Evolutionary conservation across 2,113 vertebrate species (phyloP).

Genomic region (Crotalus tigris): DNA sequence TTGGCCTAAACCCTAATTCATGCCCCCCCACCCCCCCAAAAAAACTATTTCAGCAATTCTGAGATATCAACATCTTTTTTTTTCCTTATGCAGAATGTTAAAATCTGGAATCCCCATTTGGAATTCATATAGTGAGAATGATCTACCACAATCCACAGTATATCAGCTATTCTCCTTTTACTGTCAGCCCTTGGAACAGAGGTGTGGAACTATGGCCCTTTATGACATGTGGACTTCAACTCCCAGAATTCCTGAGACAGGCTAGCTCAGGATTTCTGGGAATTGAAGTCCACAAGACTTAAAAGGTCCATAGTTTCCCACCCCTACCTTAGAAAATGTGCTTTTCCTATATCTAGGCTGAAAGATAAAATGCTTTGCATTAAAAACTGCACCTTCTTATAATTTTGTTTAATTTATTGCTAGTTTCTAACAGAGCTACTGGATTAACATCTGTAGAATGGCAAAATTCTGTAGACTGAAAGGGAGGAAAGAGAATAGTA

Average conservation of each 20-base stretch:
- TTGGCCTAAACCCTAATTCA: neutral
- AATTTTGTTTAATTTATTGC: neutral
- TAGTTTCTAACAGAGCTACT: too few species aligned
- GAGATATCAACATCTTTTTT: neutral
- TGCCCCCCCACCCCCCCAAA: too few species aligned
- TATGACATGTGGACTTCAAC: too few species aligned
- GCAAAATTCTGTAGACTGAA: neutral
- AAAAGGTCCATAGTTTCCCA: too few species aligned
- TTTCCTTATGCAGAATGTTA: neutral
- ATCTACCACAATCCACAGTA: neutral
- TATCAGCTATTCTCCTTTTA: neutral
- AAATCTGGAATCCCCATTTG: neutral
- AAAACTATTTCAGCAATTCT: neutral
- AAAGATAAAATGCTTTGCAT: neutral
- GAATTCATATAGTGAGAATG: neutral
- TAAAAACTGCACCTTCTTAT: neutral
- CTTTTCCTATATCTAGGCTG: neutral
- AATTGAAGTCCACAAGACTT: too few species aligned
- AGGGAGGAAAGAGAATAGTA: neutral
- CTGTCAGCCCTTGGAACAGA: too few species aligned
- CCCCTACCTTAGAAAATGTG: neutral
- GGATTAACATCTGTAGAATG: neutral
- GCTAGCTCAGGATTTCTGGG: too few species aligned
- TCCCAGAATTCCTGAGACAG: too few species aligned
- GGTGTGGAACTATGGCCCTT: too few species aligned